Evolutionary conservation across 1,140 invertebrate species (phyloP).

Genomic region (Limonius californicus): DNA sequence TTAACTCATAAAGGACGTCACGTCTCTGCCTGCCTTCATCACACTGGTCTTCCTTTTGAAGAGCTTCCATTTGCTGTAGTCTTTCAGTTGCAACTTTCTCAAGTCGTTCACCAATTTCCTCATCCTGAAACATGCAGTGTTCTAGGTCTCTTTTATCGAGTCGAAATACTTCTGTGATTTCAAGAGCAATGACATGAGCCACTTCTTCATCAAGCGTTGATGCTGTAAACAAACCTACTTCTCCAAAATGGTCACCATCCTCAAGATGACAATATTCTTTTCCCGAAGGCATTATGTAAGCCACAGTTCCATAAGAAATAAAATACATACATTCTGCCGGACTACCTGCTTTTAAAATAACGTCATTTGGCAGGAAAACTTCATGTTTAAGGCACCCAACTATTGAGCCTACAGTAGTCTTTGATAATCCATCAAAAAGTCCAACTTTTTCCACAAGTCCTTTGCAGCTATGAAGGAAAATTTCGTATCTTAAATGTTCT

Average conservation of each 20-base stretch:
- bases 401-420: conserved; percentile 43
- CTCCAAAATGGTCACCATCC: conserved; percentile 26
- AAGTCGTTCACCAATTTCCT: background rate
- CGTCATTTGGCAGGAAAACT: conserved; percentile 51
- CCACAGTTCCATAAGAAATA: conserved; percentile 52
- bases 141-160: conserved; percentile 20
- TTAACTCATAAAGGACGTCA: conserved; percentile 16
- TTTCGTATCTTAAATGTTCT: conserved; percentile 41
- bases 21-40: background rate
- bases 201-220: background rate
- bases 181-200: conserved; percentile 17
- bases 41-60: background rate
- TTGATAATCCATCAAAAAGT: conserved; percentile 48
- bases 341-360: conserved; percentile 49
- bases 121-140: background rate
- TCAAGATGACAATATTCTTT: conserved; percentile 39
- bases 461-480: conserved; percentile 48
- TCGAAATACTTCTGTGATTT: conserved; percentile 24
- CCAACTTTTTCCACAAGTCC: conserved; percentile 48
- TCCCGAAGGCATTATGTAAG: conserved; percentile 46
- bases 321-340: conserved; percentile 50
- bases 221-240: background rate
- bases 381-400: conserved; percentile 44
- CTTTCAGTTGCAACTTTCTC: background rate
- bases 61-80: background rate